Evolutionary conservation across 30 jellyfish, hydroid and myxozoan genomes (phyloP), one percentile per base, ranked within the genome.

Genomic region (Nemopilema nomurai): DNA sequence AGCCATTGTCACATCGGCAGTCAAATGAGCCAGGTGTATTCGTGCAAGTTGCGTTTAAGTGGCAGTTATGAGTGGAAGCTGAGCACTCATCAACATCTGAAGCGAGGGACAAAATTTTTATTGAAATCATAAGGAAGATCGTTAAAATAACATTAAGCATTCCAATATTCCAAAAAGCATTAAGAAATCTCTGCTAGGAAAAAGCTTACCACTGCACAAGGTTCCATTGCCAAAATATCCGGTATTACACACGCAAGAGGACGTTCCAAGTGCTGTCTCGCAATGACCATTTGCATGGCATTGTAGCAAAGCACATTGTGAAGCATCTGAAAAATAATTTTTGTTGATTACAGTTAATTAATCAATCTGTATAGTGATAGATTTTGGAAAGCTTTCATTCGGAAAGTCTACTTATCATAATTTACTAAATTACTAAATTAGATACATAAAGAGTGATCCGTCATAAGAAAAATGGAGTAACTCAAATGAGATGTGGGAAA

Each of bases 81-180:
- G 28, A 20, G 18, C 74, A 64, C 18, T 64, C 74, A 25, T 64
- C 18, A 25, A 3, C 25, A 71, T 85, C 92, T 71, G 31, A 41
- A 41, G 6, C 6, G 13, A 41, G 13, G 13, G 57, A 41, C 9
- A 41, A 13, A 41, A 13, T 41, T 41, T 41, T 3, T 3, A 3
- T 6, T 41, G 57, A 41, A 41, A 13, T 75, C 16, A 8, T 21
- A 21, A 30, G 30, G 30, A 76, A 76, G 22, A 49, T 7, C 13
- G 23, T 7, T 4, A 75, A 4, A 75, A 30, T 7, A 75, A 49
- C n/a, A n/a, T n/a, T n/a, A n/a, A n/a, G n/a, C n/a, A n/a, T n/a
- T n/a, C n/a, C n/a, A n/a, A n/a, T n/a, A n/a, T n/a, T n/a, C n/a
- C n/a, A n/a, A n/a, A n/a, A n/a, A n/a, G n/a, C n/a, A n/a, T n/a